Base-by-base conservation (phyloP, 2,888 invertebrate species). In the Ectobius pallidus region DNA sequence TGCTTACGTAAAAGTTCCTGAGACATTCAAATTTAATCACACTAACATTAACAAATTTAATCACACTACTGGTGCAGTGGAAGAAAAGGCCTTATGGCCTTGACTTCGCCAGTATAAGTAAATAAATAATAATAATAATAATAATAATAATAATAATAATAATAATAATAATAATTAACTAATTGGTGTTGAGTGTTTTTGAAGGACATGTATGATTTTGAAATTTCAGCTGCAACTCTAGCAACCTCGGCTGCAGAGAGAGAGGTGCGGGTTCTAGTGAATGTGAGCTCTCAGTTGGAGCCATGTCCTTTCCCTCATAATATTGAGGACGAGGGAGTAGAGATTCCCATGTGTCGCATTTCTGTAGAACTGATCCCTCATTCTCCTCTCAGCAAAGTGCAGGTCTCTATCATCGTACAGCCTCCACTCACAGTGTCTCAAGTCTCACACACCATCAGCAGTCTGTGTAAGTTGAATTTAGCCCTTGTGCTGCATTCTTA, bases 341-440 rank as follows among this genome's bases (percentile, higher is more conserved):
- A 78, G 22, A 81, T 82, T 78, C 79, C 86, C 73, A 84, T 87
- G 81, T 92, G 91, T 77, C 85, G 85, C 18, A 83, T 92, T 0
- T 81, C 84, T 25, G 81, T 92, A 3, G 87, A 88, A 71, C 78
- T 92, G 73, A 85, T 86, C 18, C 88, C 91, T 9, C 89, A 90
- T 73, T 85, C 86, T 27, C 83, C 86, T 25, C 81, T 92, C 25
- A 86, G 88, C 75, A 90, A 89, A 80, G 84, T 93, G 27, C 92
- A 93, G 83, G 82, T 93, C 30, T 85, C 87, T 7, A 85, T 91
- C 58, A 83, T 85, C 30, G 88, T 89, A 39, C 81, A 84, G 39
- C 83, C 85, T 55, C 91, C 91, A 0, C 83, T 91, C 63, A 78
- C 84, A 52, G 85, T 86, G 76, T 74, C 78, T 22, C 83, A 82